These are phyloP conservation scores for Marasmarcha lunaedactyla DNA, from an alignment of 2,888 invertebrate genomes.

Conservation along the genomic window DNA sequence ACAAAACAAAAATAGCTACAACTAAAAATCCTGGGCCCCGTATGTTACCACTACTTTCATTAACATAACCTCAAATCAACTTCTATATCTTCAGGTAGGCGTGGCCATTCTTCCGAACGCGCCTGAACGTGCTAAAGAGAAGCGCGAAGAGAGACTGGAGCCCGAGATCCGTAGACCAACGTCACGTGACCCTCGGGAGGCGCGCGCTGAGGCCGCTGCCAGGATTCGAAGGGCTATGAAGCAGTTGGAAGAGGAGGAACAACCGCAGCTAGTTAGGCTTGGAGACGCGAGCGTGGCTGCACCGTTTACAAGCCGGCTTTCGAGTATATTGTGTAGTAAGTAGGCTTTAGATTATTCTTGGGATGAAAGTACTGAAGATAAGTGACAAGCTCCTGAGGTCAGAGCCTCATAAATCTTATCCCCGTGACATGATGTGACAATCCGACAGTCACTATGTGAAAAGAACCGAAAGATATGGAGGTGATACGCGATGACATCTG, in stretches of 20 bases:
- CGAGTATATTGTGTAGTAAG: slow-evolving; percentile 95
- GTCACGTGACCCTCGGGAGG: slow-evolving; percentile 27
- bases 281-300: slow-evolving; percentile 99
- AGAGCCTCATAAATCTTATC: too few relatives aligned
- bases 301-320: slow-evolving; percentile 97
- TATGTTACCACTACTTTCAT: too few relatives aligned
- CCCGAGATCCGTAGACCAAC: slow-evolving; percentile 53
- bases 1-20: too few relatives aligned
- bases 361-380: not conserved
- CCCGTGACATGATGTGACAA: too few relatives aligned
- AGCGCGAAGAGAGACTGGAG: slow-evolving; percentile 74
- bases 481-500: too few relatives aligned
- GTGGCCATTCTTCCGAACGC: slow-evolving; percentile 91
- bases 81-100: slow-evolving; percentile 77
- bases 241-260: slow-evolving; percentile 89
- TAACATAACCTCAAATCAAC: too few relatives aligned
- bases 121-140: slow-evolving; percentile 66
- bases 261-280: slow-evolving; percentile 89
- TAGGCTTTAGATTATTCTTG: too few relatives aligned
- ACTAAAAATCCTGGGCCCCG: too few relatives aligned
- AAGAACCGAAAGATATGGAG: too few relatives aligned
- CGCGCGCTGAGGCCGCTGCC: slow-evolving; percentile 42
- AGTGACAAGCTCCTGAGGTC: too few relatives aligned
- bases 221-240: slow-evolving; percentile 79
- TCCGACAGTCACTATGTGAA: too few relatives aligned